phyloP scores from a whole-genome alignment of 2,113 vertebrate genomes.

The Microtus ochrogaster region DNA sequence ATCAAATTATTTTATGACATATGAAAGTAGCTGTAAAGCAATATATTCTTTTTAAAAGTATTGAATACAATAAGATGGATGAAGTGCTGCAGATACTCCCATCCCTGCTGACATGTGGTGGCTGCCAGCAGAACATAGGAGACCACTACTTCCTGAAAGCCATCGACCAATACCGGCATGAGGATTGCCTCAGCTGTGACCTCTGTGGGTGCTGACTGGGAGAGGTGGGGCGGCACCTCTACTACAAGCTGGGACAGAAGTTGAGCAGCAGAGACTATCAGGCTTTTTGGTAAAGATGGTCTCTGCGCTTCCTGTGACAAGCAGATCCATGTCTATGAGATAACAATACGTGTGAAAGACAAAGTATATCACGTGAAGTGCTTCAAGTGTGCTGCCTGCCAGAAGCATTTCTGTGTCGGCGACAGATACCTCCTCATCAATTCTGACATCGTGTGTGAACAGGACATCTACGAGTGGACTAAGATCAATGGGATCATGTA shows the following conservation, averaged over 20 bases:
- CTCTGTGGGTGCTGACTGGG: conserved; percentile 97
- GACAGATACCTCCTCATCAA: conserved; percentile 99
- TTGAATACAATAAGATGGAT: conserved; percentile 84
- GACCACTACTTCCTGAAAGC: conserved; percentile 99
- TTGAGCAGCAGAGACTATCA: conserved; percentile 97
- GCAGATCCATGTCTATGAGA: conserved; percentile 97
- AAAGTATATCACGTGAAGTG: conserved; percentile 99
- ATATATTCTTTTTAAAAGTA: no score
- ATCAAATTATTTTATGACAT: no score
- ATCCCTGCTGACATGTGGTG: conserved; percentile 95
- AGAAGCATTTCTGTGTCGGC: conserved; percentile 99
- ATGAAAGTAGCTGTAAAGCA: no score
- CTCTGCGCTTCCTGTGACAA: conserved; percentile 98
- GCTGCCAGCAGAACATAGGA: conserved; percentile 98
- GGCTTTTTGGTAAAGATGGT: conserved; percentile 98
- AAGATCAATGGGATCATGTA: conserved; percentile 96
- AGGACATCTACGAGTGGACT: conserved; percentile 99
- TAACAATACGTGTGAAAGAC: conserved; percentile 99
- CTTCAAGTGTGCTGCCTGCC: conserved; percentile 98
- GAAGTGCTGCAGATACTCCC: conserved; percentile 98
- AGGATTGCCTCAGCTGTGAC: conserved; percentile 99
- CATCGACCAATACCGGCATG: conserved; percentile 97
- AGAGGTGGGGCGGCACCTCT: conserved; percentile 95
- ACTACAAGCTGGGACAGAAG: conserved; percentile 98
- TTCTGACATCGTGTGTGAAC: conserved; percentile 99